phyloP scores from a whole-genome alignment of 2,888 invertebrate genomes.

The Sericinus montela region DNA sequence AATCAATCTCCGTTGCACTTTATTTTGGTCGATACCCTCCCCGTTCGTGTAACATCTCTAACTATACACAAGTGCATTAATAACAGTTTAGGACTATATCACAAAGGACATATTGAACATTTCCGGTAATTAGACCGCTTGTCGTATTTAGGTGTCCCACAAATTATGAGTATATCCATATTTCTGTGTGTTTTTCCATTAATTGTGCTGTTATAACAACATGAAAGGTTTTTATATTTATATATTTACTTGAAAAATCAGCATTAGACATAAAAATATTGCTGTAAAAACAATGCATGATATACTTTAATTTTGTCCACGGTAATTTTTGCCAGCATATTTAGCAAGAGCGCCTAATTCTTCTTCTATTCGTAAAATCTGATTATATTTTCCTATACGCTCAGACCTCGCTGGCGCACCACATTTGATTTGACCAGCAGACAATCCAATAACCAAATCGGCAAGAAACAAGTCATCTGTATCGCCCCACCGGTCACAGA shows the following conservation, averaged over 20 bases:
- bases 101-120: constrained; percentile 41
- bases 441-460: constrained; percentile 97
- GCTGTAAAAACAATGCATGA: too few relatives aligned
- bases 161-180: constrained; percentile 16
- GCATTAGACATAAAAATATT: too few relatives aligned
- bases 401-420: constrained; percentile 98
- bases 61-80: constrained; percentile 34
- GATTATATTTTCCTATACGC: constrained; percentile 98
- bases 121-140: constrained; percentile 58
- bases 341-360: constrained; percentile 94
- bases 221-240: too few relatives aligned
- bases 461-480: constrained; percentile 99
- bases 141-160: constrained; percentile 26
- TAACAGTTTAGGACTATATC: constrained; percentile 45
- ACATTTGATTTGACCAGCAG: constrained; percentile 98
- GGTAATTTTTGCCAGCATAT: constrained; percentile 96
- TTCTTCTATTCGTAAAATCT: constrained; percentile 97
- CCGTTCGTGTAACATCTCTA: constrained; percentile 4
- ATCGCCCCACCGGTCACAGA: constrained; percentile 88
- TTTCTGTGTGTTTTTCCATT: not conserved
- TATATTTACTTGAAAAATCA: too few relatives aligned
- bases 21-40: constrained; percentile 2
- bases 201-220: too few relatives aligned
- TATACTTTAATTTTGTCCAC: constrained; percentile 75
- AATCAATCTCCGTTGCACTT: not conserved